Evolutionary conservation across 2,888 invertebrate species (phyloP).

Genomic region (Lamellibrachia satsuma): DNA sequence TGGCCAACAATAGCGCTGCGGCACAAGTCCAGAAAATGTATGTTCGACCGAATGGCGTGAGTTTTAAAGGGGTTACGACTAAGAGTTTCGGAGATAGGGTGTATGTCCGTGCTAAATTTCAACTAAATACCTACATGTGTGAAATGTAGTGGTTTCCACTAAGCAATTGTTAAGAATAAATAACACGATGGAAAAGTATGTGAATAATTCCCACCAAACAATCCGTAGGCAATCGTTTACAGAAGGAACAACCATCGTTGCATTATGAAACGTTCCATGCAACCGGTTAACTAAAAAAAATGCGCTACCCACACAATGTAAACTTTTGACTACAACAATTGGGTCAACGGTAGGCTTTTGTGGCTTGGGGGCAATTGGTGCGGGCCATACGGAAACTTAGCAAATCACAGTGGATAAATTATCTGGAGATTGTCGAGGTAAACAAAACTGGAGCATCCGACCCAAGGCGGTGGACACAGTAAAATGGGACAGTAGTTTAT

Average conservation of each 20-base stretch:
- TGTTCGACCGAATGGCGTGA: not conserved
- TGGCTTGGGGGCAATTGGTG: not conserved
- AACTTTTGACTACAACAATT: not conserved
- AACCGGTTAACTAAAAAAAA: not conserved
- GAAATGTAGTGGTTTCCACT: not conserved
- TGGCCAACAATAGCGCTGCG: not conserved
- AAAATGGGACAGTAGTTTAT: not conserved
- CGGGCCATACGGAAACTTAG: not conserved
- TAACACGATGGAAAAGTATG: not conserved
- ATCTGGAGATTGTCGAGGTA: not conserved
- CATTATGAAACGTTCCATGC: not conserved
- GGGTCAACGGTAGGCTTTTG: not conserved
- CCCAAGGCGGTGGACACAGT: not conserved
- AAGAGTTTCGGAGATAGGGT: not conserved
- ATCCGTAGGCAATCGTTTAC: not conserved
- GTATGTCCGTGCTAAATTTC: not conserved
- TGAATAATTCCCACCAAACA: not conserved
- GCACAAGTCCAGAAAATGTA: not conserved
- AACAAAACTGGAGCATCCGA: not conserved
- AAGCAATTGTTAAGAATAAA: not conserved
- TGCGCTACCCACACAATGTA: not conserved
- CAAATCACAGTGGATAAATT: not conserved
- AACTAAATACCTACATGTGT: not conserved
- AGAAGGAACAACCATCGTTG: not conserved
- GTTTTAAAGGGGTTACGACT: not conserved